Percentiles rank a stretch among this genome's conserved stretches.
phyloP scores from a whole-genome alignment of 2,797 vertebrate genomes.

The Tauraco hartlaubi region DNA sequence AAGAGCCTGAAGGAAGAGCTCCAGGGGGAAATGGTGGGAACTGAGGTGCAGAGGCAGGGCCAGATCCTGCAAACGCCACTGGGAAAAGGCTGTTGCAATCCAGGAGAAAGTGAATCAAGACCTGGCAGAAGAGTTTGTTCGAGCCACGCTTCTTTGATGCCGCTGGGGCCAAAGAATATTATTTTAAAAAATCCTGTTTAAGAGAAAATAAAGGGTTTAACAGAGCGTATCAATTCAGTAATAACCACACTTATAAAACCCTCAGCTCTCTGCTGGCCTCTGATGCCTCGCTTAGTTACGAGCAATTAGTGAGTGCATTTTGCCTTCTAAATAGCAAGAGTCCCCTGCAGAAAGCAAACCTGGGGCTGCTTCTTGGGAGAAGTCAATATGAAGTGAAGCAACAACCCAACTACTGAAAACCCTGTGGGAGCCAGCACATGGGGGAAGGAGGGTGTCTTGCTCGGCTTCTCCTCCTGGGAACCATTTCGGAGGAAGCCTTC shows the following conservation, averaged over 20 bases:
- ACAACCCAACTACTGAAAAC: background rate
- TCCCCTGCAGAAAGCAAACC: background rate
- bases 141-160: background rate
- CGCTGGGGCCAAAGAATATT: background rate
- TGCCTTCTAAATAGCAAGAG: background rate
- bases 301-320: background rate
- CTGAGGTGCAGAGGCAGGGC: background rate
- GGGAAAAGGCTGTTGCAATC: background rate
- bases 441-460: accelerated
- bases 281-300: background rate
- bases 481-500: background rate
- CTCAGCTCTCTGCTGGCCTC: background rate
- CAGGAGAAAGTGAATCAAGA: background rate
- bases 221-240: background rate
- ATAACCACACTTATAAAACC: background rate
- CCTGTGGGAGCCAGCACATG: background rate
- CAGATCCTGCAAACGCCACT: accelerated
- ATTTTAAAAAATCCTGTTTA: background rate
- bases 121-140: background rate
- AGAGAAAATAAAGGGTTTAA: constrained; percentile 43
- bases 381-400: background rate
- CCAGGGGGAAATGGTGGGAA: background rate
- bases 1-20: background rate
- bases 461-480: background rate
- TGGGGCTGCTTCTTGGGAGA: background rate